Percentiles rank a stretch among this genome's conserved stretches.
Conservation (phyloP, 2,113 vertebrate genomes). For the Pollachius pollachius region DNA sequence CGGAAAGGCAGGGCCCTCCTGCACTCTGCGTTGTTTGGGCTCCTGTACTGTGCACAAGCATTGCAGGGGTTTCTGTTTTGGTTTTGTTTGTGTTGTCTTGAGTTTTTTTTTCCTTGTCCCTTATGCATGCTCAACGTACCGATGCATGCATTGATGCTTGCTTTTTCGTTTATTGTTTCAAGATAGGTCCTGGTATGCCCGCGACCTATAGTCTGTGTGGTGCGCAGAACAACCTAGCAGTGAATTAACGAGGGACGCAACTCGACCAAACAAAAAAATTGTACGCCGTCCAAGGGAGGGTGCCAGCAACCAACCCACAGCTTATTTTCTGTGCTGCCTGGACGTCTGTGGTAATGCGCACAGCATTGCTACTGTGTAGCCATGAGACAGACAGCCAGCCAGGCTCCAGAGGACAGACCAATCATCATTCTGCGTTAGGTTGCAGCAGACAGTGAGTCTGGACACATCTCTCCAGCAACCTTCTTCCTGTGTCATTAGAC, state of each 20-base stretch:
- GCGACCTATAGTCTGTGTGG: not conserved
- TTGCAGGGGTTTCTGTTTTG: no score
- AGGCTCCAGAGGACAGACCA: constrained; percentile 38
- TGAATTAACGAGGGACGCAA: constrained; percentile 35
- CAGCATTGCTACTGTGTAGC: constrained; percentile 20
- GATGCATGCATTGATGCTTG: no score
- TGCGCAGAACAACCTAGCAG: constrained; percentile 36
- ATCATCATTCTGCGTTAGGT: constrained; percentile 29
- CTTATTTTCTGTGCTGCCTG: constrained; percentile 44
- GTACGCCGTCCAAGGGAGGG: constrained; percentile 1
- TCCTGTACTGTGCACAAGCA: not conserved
- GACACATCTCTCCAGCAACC: constrained; percentile 34
- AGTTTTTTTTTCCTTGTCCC: no score
- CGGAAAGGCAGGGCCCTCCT: constrained; percentile 20
- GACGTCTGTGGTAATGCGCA: constrained; percentile 39
- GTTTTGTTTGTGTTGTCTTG: no score
- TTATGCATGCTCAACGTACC: no score
- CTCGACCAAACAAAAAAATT: not conserved
- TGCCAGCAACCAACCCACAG: constrained; percentile 34
- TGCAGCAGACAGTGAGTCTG: constrained; percentile 39
- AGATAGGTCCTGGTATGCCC: no score
- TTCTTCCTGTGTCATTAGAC: constrained; percentile 39
- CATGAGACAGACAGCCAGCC: constrained; percentile 33
- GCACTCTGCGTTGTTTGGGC: constrained; percentile 7
- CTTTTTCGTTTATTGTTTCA: no score